Conservation (phyloP, 1,140 invertebrate species). For the Cydia pomonella region DNA sequence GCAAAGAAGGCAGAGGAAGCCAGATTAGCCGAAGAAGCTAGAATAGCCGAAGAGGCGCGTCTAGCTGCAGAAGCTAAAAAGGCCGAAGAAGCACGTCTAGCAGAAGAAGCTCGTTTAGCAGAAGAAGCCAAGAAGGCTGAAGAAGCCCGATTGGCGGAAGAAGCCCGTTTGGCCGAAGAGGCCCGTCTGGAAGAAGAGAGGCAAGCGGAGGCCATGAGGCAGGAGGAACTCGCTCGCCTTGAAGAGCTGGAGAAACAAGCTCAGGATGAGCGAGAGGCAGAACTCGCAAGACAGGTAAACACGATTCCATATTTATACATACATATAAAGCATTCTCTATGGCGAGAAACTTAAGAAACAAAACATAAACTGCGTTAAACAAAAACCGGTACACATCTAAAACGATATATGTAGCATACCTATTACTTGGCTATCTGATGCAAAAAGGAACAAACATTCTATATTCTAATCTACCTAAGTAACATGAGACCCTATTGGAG, state of each 20-base stretch:
- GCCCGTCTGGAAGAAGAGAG: constrained; percentile 79
- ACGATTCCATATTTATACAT: constrained; percentile 21
- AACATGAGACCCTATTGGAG: too few species aligned
- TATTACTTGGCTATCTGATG: too few species aligned
- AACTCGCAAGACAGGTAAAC: constrained; percentile 81
- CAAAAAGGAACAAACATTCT: too few species aligned
- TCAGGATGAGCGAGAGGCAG: constrained; percentile 82
- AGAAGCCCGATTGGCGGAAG: constrained; percentile 81
- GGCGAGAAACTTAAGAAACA: too few species aligned
- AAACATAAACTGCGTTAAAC: too few species aligned
- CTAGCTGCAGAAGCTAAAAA: constrained; percentile 78
- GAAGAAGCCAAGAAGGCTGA: constrained; percentile 78
- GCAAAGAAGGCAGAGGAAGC: constrained; percentile 60
- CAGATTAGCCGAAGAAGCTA: constrained; percentile 75
- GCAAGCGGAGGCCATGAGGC: constrained; percentile 82
- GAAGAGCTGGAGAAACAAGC: constrained; percentile 81
- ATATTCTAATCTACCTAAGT: too few species aligned
- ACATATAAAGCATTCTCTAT: background rate
- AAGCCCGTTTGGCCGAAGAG: constrained; percentile 80
- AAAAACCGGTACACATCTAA: too few species aligned
- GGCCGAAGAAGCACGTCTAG: constrained; percentile 77
- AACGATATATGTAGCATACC: too few species aligned
- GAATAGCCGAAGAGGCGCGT: constrained; percentile 80
- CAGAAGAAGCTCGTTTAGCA: constrained; percentile 79
- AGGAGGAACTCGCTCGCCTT: constrained; percentile 79